phyloP scores from a whole-genome alignment of 2,888 invertebrate genomes.

The Eupithecia abbreviata region DNA sequence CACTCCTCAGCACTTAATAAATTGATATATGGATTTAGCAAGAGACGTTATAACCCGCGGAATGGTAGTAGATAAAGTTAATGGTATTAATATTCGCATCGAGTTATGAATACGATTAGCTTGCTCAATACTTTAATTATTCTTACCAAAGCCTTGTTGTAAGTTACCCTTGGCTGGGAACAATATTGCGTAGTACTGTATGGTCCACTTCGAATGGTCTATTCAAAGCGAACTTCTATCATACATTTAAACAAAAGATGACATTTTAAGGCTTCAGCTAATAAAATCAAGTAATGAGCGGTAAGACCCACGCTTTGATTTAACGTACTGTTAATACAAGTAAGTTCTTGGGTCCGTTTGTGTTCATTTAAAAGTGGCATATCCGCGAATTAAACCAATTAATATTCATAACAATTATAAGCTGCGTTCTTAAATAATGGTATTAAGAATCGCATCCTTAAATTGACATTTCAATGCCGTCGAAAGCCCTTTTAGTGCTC shows the following conservation, averaged over 20 bases:
- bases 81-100: slow-evolving; percentile 9
- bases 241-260: not conserved
- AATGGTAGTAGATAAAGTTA: slow-evolving; percentile 3
- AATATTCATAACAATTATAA: too few species aligned
- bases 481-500: too few species aligned
- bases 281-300: not conserved
- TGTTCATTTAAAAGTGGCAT: too few species aligned
- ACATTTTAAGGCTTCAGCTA: not conserved
- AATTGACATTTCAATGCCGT: too few species aligned
- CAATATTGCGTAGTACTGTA: slow-evolving; percentile 19
- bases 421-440: too few species aligned
- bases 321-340: too few species aligned
- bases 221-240: not conserved
- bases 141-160: slow-evolving; percentile 20
- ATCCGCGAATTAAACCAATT: too few species aligned
- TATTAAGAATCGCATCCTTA: too few species aligned
- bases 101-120: slow-evolving; percentile 21
- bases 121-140: slow-evolving; percentile 20
- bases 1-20: not conserved
- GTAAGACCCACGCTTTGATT: too few species aligned
- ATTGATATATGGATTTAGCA: not conserved
- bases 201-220: not conserved
- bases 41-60: slow-evolving; percentile 1
- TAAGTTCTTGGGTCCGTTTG: too few species aligned
- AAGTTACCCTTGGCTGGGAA: slow-evolving; percentile 24